phyloP scores from a whole-genome alignment of 2,113 vertebrate species.

The Hippolais icterina region DNA sequence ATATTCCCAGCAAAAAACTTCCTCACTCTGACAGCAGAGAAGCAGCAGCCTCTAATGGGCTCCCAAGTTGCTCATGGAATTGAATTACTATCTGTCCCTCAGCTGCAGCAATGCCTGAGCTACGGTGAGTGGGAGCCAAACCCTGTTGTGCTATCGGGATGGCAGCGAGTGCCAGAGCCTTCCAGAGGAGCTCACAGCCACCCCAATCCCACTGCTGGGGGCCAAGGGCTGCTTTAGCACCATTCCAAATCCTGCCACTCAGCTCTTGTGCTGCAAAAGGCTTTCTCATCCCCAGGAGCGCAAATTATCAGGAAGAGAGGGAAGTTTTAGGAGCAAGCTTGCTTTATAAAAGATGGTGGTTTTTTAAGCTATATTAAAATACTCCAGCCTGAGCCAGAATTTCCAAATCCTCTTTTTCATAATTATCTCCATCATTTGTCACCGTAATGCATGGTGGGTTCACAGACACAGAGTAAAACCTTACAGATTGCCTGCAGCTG shows the following conservation, averaged over 20 bases:
- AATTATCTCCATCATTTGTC: neutral
- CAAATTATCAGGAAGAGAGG: neutral
- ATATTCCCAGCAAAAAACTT: neutral
- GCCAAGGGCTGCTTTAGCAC: neutral
- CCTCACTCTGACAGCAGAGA: neutral
- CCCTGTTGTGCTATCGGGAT: rapidly evolving
- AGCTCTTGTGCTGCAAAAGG: neutral
- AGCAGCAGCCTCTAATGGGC: neutral
- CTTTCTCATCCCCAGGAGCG: neutral
- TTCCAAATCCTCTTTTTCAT: neutral
- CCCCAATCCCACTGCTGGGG: neutral
- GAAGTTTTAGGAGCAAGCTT: neutral
- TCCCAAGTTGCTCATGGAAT: neutral
- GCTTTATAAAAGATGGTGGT: rapidly evolving
- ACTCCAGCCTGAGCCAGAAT: neutral
- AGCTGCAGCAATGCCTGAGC: neutral
- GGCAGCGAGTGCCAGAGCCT: rapidly evolving
- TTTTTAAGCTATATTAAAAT: neutral
- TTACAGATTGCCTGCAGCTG: neutral
- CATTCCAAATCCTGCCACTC: neutral
- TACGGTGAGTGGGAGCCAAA: neutral
- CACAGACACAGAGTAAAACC: neutral
- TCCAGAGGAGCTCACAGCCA: neutral
- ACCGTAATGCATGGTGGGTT: neutral
- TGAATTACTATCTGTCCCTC: neutral